Evolutionary conservation across 2,113 vertebrate genomes (phyloP).

Genomic region (Bubo scandiacus): DNA sequence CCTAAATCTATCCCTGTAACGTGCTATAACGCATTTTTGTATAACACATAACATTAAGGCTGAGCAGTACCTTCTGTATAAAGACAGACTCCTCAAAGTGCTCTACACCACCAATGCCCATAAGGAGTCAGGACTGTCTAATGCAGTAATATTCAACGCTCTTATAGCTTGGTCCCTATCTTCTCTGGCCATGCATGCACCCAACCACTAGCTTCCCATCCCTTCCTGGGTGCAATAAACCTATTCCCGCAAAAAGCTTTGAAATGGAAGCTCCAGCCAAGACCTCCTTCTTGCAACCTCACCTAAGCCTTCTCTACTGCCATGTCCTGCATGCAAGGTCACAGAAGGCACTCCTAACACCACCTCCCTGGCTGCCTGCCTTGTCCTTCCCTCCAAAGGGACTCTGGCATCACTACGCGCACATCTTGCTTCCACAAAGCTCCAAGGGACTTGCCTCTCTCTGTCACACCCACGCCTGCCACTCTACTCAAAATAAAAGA

Average conservation of each 20-base stretch:
- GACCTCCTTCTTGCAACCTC: not conserved
- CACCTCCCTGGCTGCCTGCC: not conserved
- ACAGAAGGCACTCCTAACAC: not conserved
- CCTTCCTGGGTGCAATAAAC: accelerated
- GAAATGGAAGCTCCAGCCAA: not conserved
- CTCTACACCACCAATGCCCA: not conserved
- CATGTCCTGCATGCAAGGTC: too few relatives aligned
- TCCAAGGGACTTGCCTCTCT: not conserved
- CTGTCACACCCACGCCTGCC: not conserved
- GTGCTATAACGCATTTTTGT: not conserved
- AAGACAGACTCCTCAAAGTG: not conserved
- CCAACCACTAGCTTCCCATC: not conserved
- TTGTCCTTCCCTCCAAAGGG: not conserved
- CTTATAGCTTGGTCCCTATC: not conserved
- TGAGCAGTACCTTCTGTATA: not conserved
- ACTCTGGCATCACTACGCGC: not conserved
- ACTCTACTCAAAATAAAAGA: not conserved
- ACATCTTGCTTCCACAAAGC: not conserved
- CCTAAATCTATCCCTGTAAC: not conserved
- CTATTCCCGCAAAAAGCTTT: not conserved
- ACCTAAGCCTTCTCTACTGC: not conserved
- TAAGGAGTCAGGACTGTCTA: not conserved
- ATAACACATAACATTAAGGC: not conserved
- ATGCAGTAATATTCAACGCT: not conserved
- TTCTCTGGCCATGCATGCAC: not conserved